Evolutionary conservation across 2,113 vertebrate species (phyloP), one percentile per base, ranked within the genome.

Genomic region (Balaeniceps rex): DNA sequence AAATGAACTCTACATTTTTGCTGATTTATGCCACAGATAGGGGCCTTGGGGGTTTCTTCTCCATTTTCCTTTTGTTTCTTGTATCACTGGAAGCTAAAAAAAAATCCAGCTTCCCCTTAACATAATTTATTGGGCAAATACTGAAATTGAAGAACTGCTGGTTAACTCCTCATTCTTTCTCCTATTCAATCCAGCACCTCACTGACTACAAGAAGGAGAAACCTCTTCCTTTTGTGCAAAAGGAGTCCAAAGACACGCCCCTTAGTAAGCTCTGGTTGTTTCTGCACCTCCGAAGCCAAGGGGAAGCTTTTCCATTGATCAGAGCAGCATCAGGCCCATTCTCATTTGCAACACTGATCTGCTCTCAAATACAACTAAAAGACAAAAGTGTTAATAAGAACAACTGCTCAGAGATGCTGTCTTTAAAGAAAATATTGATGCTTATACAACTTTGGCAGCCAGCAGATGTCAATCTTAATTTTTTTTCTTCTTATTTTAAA

Each of bases 381-480:
- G 95, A 96, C 97, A 97, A 98, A 98, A 97, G 95, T 91, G 90
- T 90, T 94, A 96, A 94, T 96, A 97, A 95, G 96, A 94, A 87
- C 96, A 95, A 98, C 96, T 97, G 97, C 74, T 96, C 90, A 94
- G 96, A 95, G 97, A 98, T 98, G 98, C 97, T 98, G 98, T 98
- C 98, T 98, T 98, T 98, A 98, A 98, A 97, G 98, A 98, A 98
- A 98, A 98, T 97, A 98, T 96, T 97, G 97, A 97, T 98, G 97
- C 95, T 92, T 97, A 97, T 97, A 97, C 96, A 92, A 93, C 97
- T 96, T 96, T 97, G 97, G 93, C 96, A 93, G 95, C 94, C 83
- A 93, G 94, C 95, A 97, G 95, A 98, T 97, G 97, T 97, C 95
- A 97, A 98, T 95, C 96, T 96, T 84, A 95, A 91, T 97, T 95